These are phyloP conservation scores for human DNA, from an alignment of 2,113 vertebrate genomes.

Conservation along the genomic window DNA sequence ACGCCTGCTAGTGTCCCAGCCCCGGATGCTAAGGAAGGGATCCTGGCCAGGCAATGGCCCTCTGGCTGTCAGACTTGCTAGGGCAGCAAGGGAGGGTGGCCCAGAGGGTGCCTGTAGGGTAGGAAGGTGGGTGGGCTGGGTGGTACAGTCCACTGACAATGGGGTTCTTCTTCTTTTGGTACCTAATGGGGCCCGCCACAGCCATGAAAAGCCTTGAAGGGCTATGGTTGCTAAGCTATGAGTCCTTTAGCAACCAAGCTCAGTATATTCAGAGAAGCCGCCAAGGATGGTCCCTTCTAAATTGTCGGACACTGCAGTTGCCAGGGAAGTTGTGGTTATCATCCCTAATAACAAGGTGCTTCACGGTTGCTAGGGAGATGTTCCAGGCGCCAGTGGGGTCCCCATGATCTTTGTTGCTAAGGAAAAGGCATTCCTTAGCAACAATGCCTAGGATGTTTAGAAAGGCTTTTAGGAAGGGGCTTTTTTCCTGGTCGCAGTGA, in stretches of 20 bases:
- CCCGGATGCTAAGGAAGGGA: slow-evolving; percentile 29
- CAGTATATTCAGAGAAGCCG: background rate
- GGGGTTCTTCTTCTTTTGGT: background rate
- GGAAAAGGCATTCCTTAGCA: slow-evolving; percentile 44
- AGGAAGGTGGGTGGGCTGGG: accelerated
- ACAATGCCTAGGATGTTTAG: background rate
- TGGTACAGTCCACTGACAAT: background rate
- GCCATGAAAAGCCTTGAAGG: background rate
- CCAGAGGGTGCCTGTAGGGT: background rate
- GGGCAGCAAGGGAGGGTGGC: background rate
- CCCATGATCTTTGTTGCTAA: slow-evolving; percentile 29
- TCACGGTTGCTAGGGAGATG: background rate
- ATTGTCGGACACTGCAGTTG: background rate
- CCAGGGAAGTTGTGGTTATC: background rate
- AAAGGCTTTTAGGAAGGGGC: background rate
- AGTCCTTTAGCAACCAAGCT: background rate
- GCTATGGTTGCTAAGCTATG: background rate
- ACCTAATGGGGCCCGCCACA: background rate
- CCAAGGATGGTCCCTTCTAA: background rate
- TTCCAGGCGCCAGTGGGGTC: background rate
- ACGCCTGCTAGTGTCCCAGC: slow-evolving; percentile 53
- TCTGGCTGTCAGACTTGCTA: background rate
- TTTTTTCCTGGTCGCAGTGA: background rate
- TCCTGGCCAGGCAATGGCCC: background rate
- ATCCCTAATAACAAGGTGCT: background rate